Conservation (phyloP, 2,888 invertebrate genomes). For the Hoplodrina blanda region DNA sequence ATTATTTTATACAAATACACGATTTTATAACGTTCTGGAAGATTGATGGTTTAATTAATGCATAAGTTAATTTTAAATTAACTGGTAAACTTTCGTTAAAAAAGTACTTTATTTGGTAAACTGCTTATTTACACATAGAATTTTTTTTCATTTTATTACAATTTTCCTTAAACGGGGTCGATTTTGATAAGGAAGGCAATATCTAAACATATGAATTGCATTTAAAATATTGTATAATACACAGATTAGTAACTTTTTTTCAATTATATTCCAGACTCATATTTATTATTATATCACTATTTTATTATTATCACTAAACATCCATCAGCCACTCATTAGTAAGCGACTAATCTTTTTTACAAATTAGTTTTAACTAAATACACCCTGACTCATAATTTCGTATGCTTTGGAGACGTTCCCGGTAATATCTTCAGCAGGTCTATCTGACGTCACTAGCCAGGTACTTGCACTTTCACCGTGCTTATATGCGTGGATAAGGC, state of each 20-base stretch:
- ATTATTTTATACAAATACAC: neutral
- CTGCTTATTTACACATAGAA: constrained; percentile 5
- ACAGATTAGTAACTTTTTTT: too few relatives aligned
- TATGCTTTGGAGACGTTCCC: constrained; percentile 75
- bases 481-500: constrained; percentile 76
- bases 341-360: neutral
- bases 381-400: constrained; percentile 74
- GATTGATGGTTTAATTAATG: neutral
- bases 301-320: neutral
- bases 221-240: too few relatives aligned
- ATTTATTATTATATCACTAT: neutral
- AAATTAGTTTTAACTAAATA: constrained; percentile 51
- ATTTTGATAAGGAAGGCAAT: too few relatives aligned
- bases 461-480: constrained; percentile 77
- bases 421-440: constrained; percentile 80
- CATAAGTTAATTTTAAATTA: too few relatives aligned
- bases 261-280: neutral
- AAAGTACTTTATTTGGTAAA: constrained; percentile 29
- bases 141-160: too few relatives aligned
- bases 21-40: neutral
- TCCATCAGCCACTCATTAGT: neutral
- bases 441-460: constrained; percentile 78
- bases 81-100: neutral
- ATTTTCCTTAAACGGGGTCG: too few relatives aligned
- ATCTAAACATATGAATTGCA: too few relatives aligned